These are phyloP conservation scores for Phocides pigmalion DNA, from an alignment of 1,140 invertebrate genomes.

Conservation along the genomic window DNA sequence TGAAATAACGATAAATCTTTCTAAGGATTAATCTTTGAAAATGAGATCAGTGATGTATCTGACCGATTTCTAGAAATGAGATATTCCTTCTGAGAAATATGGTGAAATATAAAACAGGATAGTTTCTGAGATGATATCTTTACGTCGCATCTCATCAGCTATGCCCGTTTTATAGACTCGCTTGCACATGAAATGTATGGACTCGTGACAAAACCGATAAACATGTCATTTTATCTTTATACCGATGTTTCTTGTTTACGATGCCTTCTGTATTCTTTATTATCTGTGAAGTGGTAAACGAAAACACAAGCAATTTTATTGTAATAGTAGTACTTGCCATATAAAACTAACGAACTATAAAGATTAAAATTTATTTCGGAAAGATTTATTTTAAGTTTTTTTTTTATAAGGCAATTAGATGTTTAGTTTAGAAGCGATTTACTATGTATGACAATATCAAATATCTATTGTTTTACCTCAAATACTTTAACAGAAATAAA, in stretches of 20 bases:
- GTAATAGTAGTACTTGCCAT: no score
- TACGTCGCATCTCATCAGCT: conserved; percentile 49
- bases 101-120: conserved; percentile 43
- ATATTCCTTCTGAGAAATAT: conserved; percentile 36
- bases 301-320: not conserved
- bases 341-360: no score
- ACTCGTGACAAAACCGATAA: conserved; percentile 43
- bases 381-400: no score
- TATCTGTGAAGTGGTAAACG: not conserved
- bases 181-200: conserved; percentile 36
- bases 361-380: no score
- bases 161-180: conserved; percentile 42
- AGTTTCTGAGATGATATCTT: conserved; percentile 47
- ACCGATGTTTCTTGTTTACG: conserved; percentile 45
- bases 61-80: conserved; percentile 11
- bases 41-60: not conserved
- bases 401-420: no score
- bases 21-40: not conserved
- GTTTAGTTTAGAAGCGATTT: no score
- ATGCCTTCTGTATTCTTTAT: conserved; percentile 31
- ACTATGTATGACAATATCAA: no score
- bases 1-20: not conserved
- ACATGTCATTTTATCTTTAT: conserved; percentile 49
- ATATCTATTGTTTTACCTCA: no score
- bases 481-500: no score